A percentile compares a stretch with the other conserved stretches of the same genome.
Conservation (phyloP, 2,797 vertebrate genomes). For the Acestrorhynchus altus region DNA sequence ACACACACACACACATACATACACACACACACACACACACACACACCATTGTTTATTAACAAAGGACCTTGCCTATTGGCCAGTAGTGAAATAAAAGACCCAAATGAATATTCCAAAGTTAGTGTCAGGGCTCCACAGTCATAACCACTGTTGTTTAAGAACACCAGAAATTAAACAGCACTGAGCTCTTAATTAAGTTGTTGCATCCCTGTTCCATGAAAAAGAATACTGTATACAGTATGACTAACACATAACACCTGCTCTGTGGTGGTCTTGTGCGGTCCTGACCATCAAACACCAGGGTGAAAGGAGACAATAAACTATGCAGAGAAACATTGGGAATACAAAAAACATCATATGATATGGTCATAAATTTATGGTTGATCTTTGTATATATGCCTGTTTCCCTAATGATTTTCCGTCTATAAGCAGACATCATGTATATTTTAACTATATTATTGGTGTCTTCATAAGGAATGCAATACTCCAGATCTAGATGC, state of each 20-base stretch:
- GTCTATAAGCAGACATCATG: no score
- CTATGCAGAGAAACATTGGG: no score
- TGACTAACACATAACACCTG: conserved; percentile 56
- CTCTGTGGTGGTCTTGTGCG: conserved; percentile 61
- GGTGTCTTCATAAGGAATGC: no score
- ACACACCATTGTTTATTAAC: conserved; percentile 60
- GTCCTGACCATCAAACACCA: no score
- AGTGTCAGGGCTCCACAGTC: conserved; percentile 45
- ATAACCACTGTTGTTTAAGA: conserved; percentile 60
- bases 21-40: background rate
- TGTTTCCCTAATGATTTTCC: no score
- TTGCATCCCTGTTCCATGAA: conserved; percentile 53
- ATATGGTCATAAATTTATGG: no score
- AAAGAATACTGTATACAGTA: conserved; percentile 44
- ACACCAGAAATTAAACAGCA: conserved; percentile 38
- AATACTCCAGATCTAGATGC: no score
- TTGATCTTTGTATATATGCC: no score
- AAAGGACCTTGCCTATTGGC: conserved; percentile 42
- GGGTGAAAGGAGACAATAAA: no score
- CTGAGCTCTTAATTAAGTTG: conserved; percentile 57
- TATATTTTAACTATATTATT: no score
- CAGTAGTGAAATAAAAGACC: conserved; percentile 55
- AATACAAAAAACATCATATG: no score
- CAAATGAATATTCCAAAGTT: conserved; percentile 55
- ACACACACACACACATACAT: background rate